A percentile compares a stretch with the other conserved stretches of the same genome.
Evolutionary conservation across 2,888 invertebrate genomes (phyloP).

Genomic region (Melitaea athalia): DNA sequence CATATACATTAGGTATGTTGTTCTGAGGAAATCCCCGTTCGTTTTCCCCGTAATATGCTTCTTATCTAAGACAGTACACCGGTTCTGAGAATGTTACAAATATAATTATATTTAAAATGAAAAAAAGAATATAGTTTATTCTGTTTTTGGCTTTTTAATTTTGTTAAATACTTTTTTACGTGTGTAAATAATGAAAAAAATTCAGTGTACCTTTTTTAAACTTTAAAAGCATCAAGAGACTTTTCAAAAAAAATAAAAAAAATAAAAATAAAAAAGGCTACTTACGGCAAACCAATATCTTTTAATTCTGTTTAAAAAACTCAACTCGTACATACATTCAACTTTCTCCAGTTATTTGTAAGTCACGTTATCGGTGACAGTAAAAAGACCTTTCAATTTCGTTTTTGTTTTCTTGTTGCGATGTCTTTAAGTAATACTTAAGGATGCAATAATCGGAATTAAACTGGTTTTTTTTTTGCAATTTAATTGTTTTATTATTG

Average conservation of each 20-base stretch:
- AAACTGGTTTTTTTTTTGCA: not conserved
- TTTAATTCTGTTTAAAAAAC: not conserved
- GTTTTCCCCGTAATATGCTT: not conserved
- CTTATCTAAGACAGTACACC: not conserved
- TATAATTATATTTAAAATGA: not conserved
- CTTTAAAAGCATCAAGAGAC: too few relatives aligned
- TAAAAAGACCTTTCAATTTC: constrained; percentile 31
- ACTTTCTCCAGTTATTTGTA: constrained; percentile 8
- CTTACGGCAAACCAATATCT: not conserved
- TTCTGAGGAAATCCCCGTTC: not conserved
- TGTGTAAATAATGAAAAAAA: too few relatives aligned
- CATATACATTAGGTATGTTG: not conserved
- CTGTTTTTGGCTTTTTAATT: too few relatives aligned
- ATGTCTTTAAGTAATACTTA: constrained; percentile 16
- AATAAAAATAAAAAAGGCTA: too few relatives aligned
- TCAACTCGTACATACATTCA: not conserved
- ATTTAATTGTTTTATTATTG: too few relatives aligned
- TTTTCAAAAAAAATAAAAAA: too few relatives aligned
- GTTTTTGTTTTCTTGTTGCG: constrained; percentile 13
- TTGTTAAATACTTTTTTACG: too few relatives aligned
- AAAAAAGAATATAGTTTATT: too few relatives aligned
- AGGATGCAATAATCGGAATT: not conserved
- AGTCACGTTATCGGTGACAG: constrained; percentile 22
- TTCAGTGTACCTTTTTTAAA: too few relatives aligned
- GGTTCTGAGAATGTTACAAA: not conserved